Conservation (phyloP, 2,113 vertebrate genomes). For the Eretmochelys imbricata region DNA sequence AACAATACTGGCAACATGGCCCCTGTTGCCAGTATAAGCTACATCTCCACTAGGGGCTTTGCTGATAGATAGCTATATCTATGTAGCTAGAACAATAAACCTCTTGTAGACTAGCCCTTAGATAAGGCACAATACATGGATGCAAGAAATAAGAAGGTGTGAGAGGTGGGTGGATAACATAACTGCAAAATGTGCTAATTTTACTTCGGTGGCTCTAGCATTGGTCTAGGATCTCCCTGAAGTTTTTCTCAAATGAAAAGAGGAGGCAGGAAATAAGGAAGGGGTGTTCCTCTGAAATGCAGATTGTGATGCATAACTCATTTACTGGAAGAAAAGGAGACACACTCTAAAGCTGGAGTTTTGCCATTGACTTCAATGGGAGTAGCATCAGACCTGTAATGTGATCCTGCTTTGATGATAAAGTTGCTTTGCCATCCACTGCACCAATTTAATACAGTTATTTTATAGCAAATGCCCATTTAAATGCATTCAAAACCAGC, state of each 20-base stretch:
- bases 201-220: too few relatives aligned
- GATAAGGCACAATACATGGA: too few relatives aligned
- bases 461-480: not conserved
- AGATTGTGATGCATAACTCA: not conserved
- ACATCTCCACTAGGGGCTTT: too few relatives aligned
- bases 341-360: not conserved
- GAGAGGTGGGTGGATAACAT: too few relatives aligned
- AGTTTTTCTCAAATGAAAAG: not conserved
- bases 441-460: not conserved
- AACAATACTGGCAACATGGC: too few relatives aligned
- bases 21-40: too few relatives aligned
- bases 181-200: too few relatives aligned
- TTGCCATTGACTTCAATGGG: not conserved
- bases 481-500: accelerated
- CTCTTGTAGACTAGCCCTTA: too few relatives aligned
- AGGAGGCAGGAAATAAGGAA: not conserved
- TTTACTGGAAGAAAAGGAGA: not conserved
- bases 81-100: too few relatives aligned
- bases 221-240: not conserved
- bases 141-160: too few relatives aligned
- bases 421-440: not conserved
- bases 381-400: accelerated
- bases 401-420: accelerated
- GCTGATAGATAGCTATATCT: too few relatives aligned
- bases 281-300: not conserved